Conservation (phyloP, 2,113 vertebrate species). For the Taxidea taxus region DNA sequence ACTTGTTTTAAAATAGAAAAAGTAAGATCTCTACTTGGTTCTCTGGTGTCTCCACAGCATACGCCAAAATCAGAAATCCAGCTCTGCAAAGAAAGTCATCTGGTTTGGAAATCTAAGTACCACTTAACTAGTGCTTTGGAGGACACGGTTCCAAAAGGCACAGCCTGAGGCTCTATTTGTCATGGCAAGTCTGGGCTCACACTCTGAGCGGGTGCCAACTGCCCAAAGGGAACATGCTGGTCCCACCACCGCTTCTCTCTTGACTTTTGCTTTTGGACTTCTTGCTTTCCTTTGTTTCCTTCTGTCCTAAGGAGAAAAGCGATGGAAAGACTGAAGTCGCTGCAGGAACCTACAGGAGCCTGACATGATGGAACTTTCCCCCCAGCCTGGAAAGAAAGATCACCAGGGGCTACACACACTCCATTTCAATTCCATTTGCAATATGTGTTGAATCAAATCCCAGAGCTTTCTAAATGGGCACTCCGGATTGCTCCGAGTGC, state of each 20-base stretch:
- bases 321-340: neutral
- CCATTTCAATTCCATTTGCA: neutral
- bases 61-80: neutral
- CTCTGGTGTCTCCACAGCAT: neutral
- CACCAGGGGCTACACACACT: neutral
- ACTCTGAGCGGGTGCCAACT: neutral
- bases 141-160: neutral
- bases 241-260: neutral
- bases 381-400: neutral
- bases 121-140: neutral
- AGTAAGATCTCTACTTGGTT: neutral
- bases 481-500: neutral
- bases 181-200: neutral
- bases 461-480: neutral
- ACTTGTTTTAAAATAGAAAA: neutral
- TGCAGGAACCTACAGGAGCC: neutral
- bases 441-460: neutral
- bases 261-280: neutral
- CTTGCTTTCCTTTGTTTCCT: neutral
- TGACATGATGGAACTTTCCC: neutral
- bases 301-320: neutral
- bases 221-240: neutral
- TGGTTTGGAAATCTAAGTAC: neutral
- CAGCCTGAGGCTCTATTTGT: neutral
- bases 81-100: neutral